Percentiles rank a stretch among this genome's conserved stretches.
phyloP scores from a whole-genome alignment of 2,888 invertebrate genomes.

The Hypsopygia costalis region DNA sequence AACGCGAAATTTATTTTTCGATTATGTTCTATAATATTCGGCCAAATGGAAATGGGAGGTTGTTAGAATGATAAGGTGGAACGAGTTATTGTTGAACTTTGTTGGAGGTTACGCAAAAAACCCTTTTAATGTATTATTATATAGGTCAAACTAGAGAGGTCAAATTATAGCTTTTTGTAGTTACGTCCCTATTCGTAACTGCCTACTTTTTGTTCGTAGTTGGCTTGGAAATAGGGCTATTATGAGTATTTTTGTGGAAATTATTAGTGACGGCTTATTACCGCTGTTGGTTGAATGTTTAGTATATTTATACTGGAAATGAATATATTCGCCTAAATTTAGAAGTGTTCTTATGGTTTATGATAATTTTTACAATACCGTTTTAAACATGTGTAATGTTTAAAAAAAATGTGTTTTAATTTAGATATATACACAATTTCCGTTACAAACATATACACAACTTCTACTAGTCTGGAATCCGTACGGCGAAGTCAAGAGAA shows the following conservation, averaged over 20 bases:
- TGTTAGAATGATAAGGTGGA: constrained; percentile 29
- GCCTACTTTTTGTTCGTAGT: not conserved
- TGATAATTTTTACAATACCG: no score
- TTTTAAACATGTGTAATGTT: no score
- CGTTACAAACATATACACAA: no score
- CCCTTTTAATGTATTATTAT: not conserved
- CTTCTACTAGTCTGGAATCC: no score
- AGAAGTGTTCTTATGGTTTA: no score
- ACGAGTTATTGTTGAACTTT: constrained; percentile 27
- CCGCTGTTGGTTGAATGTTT: not conserved
- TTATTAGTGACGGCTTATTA: not conserved
- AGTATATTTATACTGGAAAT: no score
- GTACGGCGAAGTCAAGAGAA: no score
- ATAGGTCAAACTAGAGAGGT: not conserved
- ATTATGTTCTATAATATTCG: constrained; percentile 53
- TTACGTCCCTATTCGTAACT: not conserved
- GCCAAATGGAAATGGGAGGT: constrained; percentile 32
- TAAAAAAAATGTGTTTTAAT: no score
- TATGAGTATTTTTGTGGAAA: not conserved
- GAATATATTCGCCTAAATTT: no score
- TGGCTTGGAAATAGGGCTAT: not conserved
- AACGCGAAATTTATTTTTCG: constrained; percentile 61
- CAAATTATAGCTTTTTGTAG: not conserved
- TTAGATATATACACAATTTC: no score
- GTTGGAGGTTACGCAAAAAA: not conserved